Base-by-base conservation (phyloP, 2,797 vertebrate species). In the Microchirus variegatus region DNA sequence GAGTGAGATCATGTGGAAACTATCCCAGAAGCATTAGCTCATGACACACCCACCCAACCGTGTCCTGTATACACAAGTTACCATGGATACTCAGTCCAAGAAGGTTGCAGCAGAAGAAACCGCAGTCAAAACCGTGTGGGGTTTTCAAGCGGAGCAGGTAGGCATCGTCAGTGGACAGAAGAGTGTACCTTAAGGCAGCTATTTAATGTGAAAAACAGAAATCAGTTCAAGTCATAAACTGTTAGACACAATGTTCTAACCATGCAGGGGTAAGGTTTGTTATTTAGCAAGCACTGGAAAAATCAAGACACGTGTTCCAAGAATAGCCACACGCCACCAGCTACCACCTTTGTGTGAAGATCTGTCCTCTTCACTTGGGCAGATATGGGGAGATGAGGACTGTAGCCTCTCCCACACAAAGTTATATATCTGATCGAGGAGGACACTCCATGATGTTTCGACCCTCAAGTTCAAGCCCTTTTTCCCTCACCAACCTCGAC, bases 1-100 rank as follows among this genome's bases (percentile, higher is more conserved):
- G 38, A 59, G 66, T 89, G 85, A 82, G 45, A 70, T 85, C 75
- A 85, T 77, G 63, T 67, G 74, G 69, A 80, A 63, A 85, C 74
- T 66, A 81, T 81, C 85, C 59, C 67, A 70, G 75, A 66, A 78
- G 83, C 74, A 67, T 63, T 73, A 68, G 63, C 63, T 76, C 49
- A 43, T 69, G 65, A 69, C 80, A 67, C 80, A 74, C 71, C 77
- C 76, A 78, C 64, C 66, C 70, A 67, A 46, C 62, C 67, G 48
- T 31, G n/a, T 79, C 70, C 72, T 90, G 87, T 91, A 75, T 90
- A 67, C 66, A 67, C 36, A 35, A 41, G 85, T 90, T 83, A 74
- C 89, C 80, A 92, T 90, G 83, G 90, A 88, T 66, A 88, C 88
- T 15, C 58, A 41, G 57, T 73, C 75, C 72, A 81, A 86, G 41